Conservation (phyloP, 2,797 vertebrate species). For the Anguilla obscura region DNA sequence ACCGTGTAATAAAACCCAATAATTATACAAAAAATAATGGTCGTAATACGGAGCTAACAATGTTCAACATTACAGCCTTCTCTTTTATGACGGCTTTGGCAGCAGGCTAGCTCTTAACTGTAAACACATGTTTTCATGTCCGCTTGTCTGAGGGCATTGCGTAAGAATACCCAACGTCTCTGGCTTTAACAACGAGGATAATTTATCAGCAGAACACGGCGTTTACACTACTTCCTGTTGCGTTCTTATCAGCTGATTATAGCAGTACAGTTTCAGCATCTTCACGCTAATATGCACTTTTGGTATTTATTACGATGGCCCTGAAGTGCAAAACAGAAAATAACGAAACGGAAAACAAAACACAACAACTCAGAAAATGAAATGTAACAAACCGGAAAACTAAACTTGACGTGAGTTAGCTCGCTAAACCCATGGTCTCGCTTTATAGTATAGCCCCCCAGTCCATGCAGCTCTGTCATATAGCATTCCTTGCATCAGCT, state of each 20-base stretch:
- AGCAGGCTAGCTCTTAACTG: neutral
- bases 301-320: neutral
- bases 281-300: neutral
- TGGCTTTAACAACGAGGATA: neutral
- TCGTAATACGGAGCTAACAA: neutral
- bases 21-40: slow-evolving; percentile 18
- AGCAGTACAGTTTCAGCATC: neutral
- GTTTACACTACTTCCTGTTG: neutral
- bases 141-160: neutral
- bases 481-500: too few relatives aligned
- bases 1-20: neutral
- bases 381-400: neutral
- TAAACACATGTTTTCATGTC: neutral
- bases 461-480: too few relatives aligned
- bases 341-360: neutral
- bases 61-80: neutral
- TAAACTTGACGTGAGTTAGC: too few relatives aligned
- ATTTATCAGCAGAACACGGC: neutral
- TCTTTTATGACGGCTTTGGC: neutral
- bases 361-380: neutral
- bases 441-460: too few relatives aligned
- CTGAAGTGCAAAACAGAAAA: neutral
- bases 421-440: too few relatives aligned
- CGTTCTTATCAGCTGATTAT: neutral
- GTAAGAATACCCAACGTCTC: neutral